Base-by-base conservation (phyloP, 1,140 invertebrate genomes). In the Orussus abietinus region DNA sequence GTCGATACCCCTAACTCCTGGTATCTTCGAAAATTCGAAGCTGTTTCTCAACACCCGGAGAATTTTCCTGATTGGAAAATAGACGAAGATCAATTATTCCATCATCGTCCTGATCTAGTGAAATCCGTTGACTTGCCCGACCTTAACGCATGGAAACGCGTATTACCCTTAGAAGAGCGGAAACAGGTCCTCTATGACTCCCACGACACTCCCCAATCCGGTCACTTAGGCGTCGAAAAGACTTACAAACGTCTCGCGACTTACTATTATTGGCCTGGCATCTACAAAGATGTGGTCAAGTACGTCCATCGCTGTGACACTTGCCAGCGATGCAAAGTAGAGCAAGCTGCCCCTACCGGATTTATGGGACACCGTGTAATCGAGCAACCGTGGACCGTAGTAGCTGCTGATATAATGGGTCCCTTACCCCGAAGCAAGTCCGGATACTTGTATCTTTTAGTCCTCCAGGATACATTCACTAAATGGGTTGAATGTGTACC, bases 391-490 rank as follows among this genome's bases (percentile, higher is more conserved):
- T 63, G 51, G 55, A 20, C 51, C 10, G 37, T 38, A 9, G 37
- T 61, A 11, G 45, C 53, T 4, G 42, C 43, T 1, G 64, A 64
- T 45, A 37, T 60, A 9, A 52, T 66, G 25, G 64, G 64, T 17
- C 56, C 61, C 6, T 49, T 57, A n/a, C 64, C 66, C 6, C 31
- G 47, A 0, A 64, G 57, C 12, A 45, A 41, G 18, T 38, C 38
- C 10, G 62, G 64, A 12, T 50, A 59, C 38, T 29, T 40, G 5
- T 66, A 59, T 42, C 41, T 65, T 5, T 28, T 70, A 7, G 64
- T 69, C 2, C 15, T 63, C 1, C 44, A 49, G 5, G 64, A 72
- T 50, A 46, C 54, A 15, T 59, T 64, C 38, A 57, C 51, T 5
- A 64, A 64, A 38, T 66, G 38, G 47, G 43, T 59, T 0, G 53